These are phyloP conservation scores for Cephus runcator DNA, from an alignment of 2,888 invertebrate species.

Conservation along the genomic window DNA sequence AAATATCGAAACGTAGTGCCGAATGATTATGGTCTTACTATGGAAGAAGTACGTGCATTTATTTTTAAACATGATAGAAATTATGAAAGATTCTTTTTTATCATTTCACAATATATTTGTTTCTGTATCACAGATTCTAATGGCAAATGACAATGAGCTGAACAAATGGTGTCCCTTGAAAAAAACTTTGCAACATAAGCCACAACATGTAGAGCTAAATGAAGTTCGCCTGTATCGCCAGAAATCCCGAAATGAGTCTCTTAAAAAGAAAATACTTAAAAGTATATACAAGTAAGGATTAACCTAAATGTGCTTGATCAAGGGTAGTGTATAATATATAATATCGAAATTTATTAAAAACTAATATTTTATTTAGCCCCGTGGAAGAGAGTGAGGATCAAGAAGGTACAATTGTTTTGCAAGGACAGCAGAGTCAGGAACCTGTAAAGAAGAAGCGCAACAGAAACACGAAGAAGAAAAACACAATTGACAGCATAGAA, in stretches of 20 bases:
- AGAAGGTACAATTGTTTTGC: constrained; percentile 60
- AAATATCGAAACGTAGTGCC: constrained; percentile 90
- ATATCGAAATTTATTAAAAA: neutral
- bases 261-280: constrained; percentile 83
- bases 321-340: constrained; percentile 27
- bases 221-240: constrained; percentile 81
- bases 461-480: constrained; percentile 62
- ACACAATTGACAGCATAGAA: constrained; percentile 6
- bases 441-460: constrained; percentile 57
- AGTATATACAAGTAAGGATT: constrained; percentile 75
- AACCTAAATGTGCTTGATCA: constrained; percentile 25
- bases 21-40: constrained; percentile 89
- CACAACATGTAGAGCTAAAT: constrained; percentile 81
- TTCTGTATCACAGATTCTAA: constrained; percentile 76
- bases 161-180: constrained; percentile 96
- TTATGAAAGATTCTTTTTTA: neutral
- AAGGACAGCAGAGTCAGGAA: constrained; percentile 43
- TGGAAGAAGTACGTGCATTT: constrained; percentile 81
- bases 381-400: constrained; percentile 31
- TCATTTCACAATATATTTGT: constrained; percentile 21
- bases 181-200: constrained; percentile 82
- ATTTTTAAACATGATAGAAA: neutral
- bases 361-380: constrained; percentile 21
- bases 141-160: constrained; percentile 91
- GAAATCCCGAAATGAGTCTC: constrained; percentile 77